These are phyloP conservation scores for Gymnarchus niloticus DNA, from an alignment of 2,113 vertebrate genomes.

Conservation along the genomic window DNA sequence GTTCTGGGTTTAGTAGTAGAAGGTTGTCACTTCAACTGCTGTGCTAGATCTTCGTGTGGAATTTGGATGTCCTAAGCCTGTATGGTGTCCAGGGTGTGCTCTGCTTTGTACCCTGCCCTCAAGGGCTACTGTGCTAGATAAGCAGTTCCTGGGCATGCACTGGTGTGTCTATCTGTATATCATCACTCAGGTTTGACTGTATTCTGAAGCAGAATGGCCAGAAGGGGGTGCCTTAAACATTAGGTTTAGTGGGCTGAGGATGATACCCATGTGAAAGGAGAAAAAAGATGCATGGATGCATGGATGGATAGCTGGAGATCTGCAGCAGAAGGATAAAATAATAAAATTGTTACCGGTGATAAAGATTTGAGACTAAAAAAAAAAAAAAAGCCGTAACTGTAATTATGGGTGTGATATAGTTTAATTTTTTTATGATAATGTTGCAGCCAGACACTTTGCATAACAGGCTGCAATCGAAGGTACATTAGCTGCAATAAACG, in stretches of 20 bases:
- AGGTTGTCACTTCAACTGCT: no score
- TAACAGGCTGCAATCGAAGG: not conserved
- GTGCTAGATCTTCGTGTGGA: no score
- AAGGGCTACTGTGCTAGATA: not conserved
- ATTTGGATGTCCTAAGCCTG: no score
- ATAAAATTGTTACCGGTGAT: not conserved
- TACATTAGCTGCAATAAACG: not conserved
- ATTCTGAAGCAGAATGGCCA: not conserved
- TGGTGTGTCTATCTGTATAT: not conserved
- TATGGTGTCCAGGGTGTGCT: not conserved
- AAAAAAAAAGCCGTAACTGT: constrained; percentile 1
- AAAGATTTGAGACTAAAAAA: not conserved
- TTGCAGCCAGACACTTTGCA: constrained; percentile 1
- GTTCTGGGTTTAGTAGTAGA: no score
- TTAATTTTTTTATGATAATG: constrained; percentile 14
- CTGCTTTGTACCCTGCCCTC: not conserved
- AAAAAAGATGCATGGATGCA: no score
- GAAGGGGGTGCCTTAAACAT: not conserved
- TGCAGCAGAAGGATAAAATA: not conserved
- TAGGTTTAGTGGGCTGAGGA: not conserved
- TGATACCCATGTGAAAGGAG: not conserved
- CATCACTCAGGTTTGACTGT: no score
- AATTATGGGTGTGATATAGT: constrained; percentile 13
- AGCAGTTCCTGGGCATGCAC: not conserved
- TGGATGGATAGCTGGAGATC: not conserved